Percentiles rank a stretch among this genome's conserved stretches.
Evolutionary conservation across 2,888 invertebrate species (phyloP).

Genomic region (Meganola albula): DNA sequence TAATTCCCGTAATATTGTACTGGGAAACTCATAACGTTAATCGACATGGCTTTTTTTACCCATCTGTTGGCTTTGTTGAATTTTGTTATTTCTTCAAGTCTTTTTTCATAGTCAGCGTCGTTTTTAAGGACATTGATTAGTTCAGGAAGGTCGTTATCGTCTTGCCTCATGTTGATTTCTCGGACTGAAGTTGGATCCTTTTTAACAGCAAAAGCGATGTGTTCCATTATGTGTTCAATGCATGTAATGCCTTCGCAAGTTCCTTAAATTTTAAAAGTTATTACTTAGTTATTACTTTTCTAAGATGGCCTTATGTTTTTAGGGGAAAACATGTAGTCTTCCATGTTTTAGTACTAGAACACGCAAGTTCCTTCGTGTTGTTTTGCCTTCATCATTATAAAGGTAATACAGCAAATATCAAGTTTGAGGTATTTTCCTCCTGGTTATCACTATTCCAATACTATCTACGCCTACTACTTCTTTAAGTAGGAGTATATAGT

Average conservation of each 20-base stretch:
- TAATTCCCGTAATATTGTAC: slow-evolving; percentile 75
- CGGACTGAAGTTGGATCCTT: slow-evolving; percentile 79
- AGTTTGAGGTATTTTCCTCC: too few species aligned
- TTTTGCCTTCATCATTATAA: too few species aligned
- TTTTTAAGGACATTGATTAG: slow-evolving; percentile 75
- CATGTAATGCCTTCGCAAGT: slow-evolving; percentile 78
- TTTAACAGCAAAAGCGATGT: slow-evolving; percentile 75
- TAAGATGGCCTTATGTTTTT: too few species aligned
- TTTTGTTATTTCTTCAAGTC: slow-evolving; percentile 65
- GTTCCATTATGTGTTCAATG: slow-evolving; percentile 83
- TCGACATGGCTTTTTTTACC: slow-evolving; percentile 83
- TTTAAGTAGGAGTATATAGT: too few species aligned
- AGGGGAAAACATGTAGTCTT: too few species aligned
- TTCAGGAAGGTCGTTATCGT: slow-evolving; percentile 60
- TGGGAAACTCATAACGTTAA: slow-evolving; percentile 82
- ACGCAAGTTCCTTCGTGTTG: too few species aligned
- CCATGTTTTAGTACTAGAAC: too few species aligned
- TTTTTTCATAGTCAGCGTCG: slow-evolving; percentile 72
- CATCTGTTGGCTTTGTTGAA: slow-evolving; percentile 84
- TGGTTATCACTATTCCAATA: too few species aligned
- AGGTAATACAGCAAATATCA: too few species aligned
- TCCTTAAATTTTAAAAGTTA: slow-evolving; percentile 51
- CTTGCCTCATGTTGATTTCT: slow-evolving; percentile 70
- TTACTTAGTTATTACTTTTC: too few species aligned
- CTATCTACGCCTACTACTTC: too few species aligned